Conservation (phyloP, 1,140 invertebrate species). For the Drosophila tropicalis region DNA sequence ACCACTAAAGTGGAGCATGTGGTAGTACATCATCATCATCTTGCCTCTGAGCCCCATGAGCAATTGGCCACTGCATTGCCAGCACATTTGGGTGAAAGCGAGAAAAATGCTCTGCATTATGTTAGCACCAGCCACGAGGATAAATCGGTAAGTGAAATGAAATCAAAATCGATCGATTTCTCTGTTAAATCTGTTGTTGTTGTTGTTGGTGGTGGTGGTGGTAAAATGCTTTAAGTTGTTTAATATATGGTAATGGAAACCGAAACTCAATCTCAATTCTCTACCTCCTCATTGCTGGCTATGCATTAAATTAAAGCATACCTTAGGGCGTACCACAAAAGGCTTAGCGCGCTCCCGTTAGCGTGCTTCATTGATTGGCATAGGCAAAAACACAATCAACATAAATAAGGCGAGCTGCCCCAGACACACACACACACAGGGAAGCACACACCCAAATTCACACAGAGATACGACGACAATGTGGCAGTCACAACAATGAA, state of each 20-base stretch:
- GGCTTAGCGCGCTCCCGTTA: conserved; percentile 59
- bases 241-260: conserved; percentile 23
- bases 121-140: conserved; percentile 40
- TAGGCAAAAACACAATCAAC: conserved; percentile 78
- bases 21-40: conserved; percentile 60
- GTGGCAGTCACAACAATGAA: conserved; percentile 65
- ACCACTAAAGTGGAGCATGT: conserved; percentile 63
- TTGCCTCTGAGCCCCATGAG: neutral
- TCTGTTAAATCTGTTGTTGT: neutral
- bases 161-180: neutral
- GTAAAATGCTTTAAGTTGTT: conserved; percentile 11
- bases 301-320: conserved; percentile 71
- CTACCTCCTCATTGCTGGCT: conserved; percentile 10
- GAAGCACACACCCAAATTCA: conserved; percentile 21
- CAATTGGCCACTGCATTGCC: conserved; percentile 50
- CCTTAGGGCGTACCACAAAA: conserved; percentile 60
- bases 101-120: conserved; percentile 53
- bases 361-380: conserved; percentile 71
- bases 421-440: conserved; percentile 33
- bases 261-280: neutral
- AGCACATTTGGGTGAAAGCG: conserved; percentile 48
- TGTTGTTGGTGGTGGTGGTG: too few relatives aligned
- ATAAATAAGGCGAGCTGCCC: conserved; percentile 64
- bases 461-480: conserved; percentile 52
- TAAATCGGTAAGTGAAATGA: conserved; percentile 53